phyloP scores from a whole-genome alignment of 2,797 vertebrate genomes.

The Picus viridis region DNA sequence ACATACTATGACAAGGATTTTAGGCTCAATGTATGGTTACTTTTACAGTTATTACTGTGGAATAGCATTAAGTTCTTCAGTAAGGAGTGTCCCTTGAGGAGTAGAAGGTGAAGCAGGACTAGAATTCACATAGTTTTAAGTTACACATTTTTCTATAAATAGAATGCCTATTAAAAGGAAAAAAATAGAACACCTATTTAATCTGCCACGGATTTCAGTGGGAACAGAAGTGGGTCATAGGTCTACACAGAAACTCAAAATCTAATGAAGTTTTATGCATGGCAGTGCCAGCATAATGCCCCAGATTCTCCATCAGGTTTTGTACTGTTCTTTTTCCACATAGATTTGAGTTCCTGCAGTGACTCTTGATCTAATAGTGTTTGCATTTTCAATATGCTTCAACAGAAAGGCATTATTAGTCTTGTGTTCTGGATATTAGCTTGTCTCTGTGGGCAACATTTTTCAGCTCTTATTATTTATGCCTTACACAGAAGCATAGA shows the following conservation, averaged over 20 bases:
- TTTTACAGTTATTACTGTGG: background rate
- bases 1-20: background rate
- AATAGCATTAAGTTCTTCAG: background rate
- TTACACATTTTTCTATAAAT: constrained; percentile 70
- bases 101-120: background rate
- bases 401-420: constrained; percentile 28
- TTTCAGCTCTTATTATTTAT: background rate
- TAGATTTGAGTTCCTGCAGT: constrained; percentile 49
- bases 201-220: constrained; percentile 52
- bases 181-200: constrained; percentile 63
- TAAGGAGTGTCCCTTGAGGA: background rate
- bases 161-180: constrained; percentile 64
- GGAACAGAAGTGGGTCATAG: constrained; percentile 66
- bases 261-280: constrained; percentile 36
- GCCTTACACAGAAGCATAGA: background rate
- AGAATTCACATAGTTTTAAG: constrained; percentile 44
- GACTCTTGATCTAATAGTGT: background rate
- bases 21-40: background rate
- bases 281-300: constrained; percentile 34
- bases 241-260: constrained; percentile 40
- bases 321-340: constrained; percentile 34
- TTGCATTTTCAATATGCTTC: background rate
- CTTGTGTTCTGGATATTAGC: constrained; percentile 32
- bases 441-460: background rate
- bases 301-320: constrained; percentile 57